These are phyloP conservation scores for Eremophila alpestris DNA, from an alignment of 2,797 vertebrate species.

Conservation along the genomic window DNA sequence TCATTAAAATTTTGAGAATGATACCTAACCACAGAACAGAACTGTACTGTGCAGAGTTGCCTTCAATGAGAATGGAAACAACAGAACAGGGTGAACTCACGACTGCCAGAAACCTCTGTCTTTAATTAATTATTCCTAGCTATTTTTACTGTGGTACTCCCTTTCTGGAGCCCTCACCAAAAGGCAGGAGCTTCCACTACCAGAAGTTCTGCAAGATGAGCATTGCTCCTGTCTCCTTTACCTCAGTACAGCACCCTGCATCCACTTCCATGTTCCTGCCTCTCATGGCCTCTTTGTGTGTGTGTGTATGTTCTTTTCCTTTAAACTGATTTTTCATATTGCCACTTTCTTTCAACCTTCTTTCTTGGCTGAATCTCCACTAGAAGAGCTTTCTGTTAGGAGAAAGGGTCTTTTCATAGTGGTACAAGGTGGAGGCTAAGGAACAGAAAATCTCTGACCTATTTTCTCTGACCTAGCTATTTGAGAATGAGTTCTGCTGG, in stretches of 20 bases:
- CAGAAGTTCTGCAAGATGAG: neutral
- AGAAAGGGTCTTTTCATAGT: neutral
- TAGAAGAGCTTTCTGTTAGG: neutral
- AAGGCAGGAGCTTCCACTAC: neutral
- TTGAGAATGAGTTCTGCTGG: neutral
- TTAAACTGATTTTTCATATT: neutral
- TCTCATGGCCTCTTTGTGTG: neutral
- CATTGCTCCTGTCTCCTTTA: neutral
- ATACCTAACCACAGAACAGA: neutral
- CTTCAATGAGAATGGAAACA: neutral
- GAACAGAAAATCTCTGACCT: constrained; percentile 6
- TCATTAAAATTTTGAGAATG: neutral
- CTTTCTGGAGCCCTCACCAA: neutral
- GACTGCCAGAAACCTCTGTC: neutral
- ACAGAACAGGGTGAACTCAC: neutral
- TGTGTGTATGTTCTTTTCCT: neutral
- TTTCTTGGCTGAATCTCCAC: neutral
- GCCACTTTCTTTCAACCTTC: neutral
- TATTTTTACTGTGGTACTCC: neutral
- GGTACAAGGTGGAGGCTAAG: neutral
- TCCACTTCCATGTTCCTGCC: neutral
- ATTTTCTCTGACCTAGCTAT: constrained; percentile 18
- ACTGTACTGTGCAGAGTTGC: rapidly evolving
- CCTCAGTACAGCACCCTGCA: neutral
- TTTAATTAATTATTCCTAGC: neutral